Evolutionary conservation across 2,797 vertebrate species (phyloP).

Genomic region (Hyperoplus immaculatus): DNA sequence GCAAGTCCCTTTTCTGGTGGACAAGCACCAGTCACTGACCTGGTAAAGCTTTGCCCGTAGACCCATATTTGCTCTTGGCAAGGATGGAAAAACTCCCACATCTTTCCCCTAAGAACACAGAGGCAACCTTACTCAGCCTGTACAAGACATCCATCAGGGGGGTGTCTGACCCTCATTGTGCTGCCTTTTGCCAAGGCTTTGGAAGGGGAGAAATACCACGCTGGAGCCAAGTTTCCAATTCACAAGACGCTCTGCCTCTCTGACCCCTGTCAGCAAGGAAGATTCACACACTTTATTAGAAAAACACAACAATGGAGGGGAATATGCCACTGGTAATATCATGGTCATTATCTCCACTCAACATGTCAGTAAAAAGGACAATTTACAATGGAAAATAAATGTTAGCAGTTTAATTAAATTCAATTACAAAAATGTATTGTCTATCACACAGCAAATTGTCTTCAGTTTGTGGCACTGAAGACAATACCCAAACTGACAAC

Average conservation of each 20-base stretch:
- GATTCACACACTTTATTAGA: constrained; percentile 56
- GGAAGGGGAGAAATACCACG: constrained; percentile 1
- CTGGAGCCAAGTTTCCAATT: constrained; percentile 41
- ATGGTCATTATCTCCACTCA: not conserved
- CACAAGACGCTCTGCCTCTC: constrained; percentile 15
- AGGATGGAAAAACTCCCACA: constrained; percentile 25
- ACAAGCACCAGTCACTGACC: constrained; percentile 10
- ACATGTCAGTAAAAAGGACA: not conserved
- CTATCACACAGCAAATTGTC: no score
- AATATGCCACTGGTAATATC: constrained; percentile 2
- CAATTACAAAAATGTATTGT: no score
- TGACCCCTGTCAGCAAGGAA: constrained; percentile 42
- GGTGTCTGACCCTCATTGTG: constrained; percentile 40
- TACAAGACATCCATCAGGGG: constrained; percentile 29
- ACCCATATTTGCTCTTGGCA: constrained; percentile 26
- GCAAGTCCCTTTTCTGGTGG: constrained; percentile 22
- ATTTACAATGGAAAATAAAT: not conserved
- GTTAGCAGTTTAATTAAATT: no score
- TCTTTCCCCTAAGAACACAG: constrained; percentile 30
- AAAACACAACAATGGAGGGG: constrained; percentile 1
- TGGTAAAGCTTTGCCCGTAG: constrained; percentile 27
- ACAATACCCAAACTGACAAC: no score
- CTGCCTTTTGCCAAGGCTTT: constrained; percentile 34
- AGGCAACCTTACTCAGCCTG: constrained; percentile 33
- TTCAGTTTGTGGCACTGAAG: no score